Evolutionary conservation across 2,797 vertebrate species (phyloP).

Genomic region (Pangasius sanitwongsei): DNA sequence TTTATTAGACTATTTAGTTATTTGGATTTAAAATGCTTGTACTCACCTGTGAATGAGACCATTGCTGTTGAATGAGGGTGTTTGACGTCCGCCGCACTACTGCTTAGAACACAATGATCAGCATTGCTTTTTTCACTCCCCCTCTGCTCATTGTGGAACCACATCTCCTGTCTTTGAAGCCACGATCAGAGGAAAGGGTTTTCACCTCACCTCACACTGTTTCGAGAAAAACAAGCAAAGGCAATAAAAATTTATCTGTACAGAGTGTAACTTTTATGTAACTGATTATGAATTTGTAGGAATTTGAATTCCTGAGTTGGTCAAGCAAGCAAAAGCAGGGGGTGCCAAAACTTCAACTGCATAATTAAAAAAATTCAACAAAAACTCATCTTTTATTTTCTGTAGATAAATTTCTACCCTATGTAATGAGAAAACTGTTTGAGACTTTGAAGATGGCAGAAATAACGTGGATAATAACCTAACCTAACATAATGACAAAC

Average conservation of each 20-base stretch:
- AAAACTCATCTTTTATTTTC: background rate
- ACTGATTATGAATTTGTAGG: constrained; percentile 5
- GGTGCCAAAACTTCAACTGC: background rate
- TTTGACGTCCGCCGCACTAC: constrained; percentile 1
- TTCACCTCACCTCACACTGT: constrained; percentile 47
- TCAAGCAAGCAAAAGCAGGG: background rate
- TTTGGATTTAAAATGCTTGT: background rate
- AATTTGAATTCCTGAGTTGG: background rate
- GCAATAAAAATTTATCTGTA: constrained; percentile 3
- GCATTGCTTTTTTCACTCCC: background rate
- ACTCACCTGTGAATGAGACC: constrained; percentile 52
- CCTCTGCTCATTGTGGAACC: constrained; percentile 36
- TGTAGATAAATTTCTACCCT: background rate
- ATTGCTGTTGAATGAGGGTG: constrained; percentile 41
- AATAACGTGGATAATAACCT: background rate
- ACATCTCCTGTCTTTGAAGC: constrained; percentile 49
- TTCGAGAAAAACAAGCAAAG: constrained; percentile 56
- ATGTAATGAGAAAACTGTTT: background rate
- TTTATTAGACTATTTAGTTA: background rate
- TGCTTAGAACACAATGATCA: constrained; percentile 25
- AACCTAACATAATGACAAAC: too few relatives aligned
- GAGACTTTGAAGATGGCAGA: background rate
- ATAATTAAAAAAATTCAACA: background rate
- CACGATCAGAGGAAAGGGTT: constrained; percentile 53
- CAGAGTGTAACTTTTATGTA: background rate